These are phyloP conservation scores for Pionites leucogaster DNA, from an alignment of 2,113 vertebrate genomes.

Conservation along the genomic window DNA sequence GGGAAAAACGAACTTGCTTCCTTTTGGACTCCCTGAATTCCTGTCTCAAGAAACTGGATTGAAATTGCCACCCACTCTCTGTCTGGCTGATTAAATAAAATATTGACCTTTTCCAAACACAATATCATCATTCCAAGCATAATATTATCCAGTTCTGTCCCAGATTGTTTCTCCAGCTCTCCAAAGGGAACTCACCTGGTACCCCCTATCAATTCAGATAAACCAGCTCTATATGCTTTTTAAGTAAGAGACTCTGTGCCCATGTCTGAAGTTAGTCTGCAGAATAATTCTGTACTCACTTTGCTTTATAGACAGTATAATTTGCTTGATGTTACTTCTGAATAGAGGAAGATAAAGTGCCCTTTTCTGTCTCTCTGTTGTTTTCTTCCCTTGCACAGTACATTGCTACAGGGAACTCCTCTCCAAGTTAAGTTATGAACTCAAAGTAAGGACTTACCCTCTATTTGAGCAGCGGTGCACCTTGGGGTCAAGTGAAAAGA, in stretches of 20 bases:
- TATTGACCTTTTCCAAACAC: constrained; percentile 51
- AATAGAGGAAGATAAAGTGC: neutral
- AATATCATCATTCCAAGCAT: constrained; percentile 57
- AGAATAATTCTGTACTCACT: neutral
- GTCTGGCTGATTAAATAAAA: constrained; percentile 64
- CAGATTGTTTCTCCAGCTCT: constrained; percentile 39
- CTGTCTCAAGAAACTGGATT: constrained; percentile 42
- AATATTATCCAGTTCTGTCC: constrained; percentile 31
- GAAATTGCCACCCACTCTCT: constrained; percentile 64
- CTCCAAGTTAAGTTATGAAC: neutral
- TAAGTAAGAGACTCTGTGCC: constrained; percentile 5
- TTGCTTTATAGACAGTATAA: neutral
- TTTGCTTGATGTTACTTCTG: neutral
- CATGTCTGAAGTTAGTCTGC: neutral
- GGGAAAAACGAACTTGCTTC: neutral
- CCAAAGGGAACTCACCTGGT: constrained; percentile 38
- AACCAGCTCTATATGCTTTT: neutral
- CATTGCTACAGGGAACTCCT: neutral
- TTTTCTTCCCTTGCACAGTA: neutral
- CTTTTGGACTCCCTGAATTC: constrained; percentile 23
- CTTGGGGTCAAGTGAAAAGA: neutral
- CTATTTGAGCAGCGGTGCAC: neutral
- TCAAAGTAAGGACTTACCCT: neutral
- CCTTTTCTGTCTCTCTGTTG: neutral
- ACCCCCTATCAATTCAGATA: constrained; percentile 31